Conservation (phyloP, 2,888 invertebrate species). For the Quadriops clusia region DNA sequence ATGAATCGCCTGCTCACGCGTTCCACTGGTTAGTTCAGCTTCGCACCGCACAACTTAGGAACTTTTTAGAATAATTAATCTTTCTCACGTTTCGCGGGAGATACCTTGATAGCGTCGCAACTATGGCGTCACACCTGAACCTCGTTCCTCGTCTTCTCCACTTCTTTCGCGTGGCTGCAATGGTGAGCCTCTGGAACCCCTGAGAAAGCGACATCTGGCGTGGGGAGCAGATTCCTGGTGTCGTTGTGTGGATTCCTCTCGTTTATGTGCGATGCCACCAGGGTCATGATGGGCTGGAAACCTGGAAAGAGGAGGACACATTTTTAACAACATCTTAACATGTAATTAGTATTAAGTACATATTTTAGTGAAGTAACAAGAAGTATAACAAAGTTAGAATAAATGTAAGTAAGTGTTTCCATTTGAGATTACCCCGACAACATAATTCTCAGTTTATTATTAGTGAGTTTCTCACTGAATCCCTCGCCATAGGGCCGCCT, state of each 20-base stretch:
- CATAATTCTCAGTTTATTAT: no score
- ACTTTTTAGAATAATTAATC: constrained; percentile 27
- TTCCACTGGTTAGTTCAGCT: constrained; percentile 15
- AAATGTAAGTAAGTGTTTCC: constrained; percentile 1
- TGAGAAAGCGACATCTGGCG: constrained; percentile 31
- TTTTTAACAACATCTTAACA: no score
- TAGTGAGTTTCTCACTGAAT: no score
- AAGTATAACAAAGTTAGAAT: not conserved
- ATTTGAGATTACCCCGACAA: no score
- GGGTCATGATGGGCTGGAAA: constrained; percentile 48
- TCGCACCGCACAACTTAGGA: constrained; percentile 31
- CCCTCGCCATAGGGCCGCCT: no score
- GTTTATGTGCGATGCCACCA: constrained; percentile 38
- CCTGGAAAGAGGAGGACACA: constrained; percentile 32
- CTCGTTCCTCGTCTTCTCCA: constrained; percentile 31
- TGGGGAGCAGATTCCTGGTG: constrained; percentile 19
- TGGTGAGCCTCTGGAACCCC: constrained; percentile 24
- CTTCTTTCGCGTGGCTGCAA: constrained; percentile 24
- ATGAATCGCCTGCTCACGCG: constrained; percentile 19
- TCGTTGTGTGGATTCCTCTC: constrained; percentile 24
- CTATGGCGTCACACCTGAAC: constrained; percentile 57
- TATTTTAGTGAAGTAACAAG: no score
- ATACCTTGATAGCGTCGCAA: constrained; percentile 45
- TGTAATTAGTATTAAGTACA: no score
- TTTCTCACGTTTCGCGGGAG: constrained; percentile 38